Evolutionary conservation across 2,888 invertebrate species (phyloP), one percentile per base, ranked within the genome.

Genomic region (Heliconius hortense): DNA sequence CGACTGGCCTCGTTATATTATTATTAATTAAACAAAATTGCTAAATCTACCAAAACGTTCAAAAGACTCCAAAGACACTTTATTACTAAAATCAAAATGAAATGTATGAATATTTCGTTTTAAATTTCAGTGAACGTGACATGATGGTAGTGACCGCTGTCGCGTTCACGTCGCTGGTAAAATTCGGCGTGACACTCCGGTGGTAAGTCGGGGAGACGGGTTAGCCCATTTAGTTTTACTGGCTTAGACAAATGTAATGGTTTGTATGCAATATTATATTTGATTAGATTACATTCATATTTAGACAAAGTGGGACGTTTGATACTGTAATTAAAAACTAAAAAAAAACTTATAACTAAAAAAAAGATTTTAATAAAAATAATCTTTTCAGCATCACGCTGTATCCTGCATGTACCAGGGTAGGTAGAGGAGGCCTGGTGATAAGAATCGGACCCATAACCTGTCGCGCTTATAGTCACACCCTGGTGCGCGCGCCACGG

Each of bases 81-180:
- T 31, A 56, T 31, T 69, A 56, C 15, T 69, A 56, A 35, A 56
- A 56, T 69, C n/a, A 69, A 69, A 69, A 69, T 1, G 1, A 31
- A 69, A 35, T n/a, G 56, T 53, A 35, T 35, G 69, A 56, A 56
- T 28, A 56, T 69, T 56, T 69, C 24, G 11, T 69, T 56, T 62
- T 62, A 71, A n/a, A 28, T 62, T 60, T 43, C 13, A 71, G 21
- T 43, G 28, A 64, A 77, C 75, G 69, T 77, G 73, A 73, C 73
- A 59, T 74, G 62, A 71, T 62, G 56, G 7, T 48, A 62, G n/a
- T 74, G 73, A 77, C 77, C 77, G 73, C 77, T 75, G 77, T 75
- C 75, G 77, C 69, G 56, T 77, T 76, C 73, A 87, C 82, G 84
- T 82, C 80, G 79, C 71, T 76, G 74, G 79, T 79, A 77, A 81